phyloP scores from a whole-genome alignment of 2,888 invertebrate genomes.

The Thelaira solivaga region DNA sequence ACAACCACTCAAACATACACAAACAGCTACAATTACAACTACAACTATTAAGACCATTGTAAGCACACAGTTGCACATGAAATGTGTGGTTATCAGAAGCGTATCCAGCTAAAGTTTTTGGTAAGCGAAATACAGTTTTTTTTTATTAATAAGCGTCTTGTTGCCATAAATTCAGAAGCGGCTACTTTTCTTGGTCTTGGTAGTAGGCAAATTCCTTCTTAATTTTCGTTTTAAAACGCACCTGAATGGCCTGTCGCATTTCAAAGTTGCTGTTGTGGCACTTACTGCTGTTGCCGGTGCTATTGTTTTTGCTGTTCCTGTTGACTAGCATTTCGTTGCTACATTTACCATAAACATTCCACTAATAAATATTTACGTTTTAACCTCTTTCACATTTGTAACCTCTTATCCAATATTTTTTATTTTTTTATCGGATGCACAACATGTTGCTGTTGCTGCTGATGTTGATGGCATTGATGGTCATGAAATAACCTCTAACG shows the following conservation, averaged over 20 bases:
- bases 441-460: neutral
- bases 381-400: conserved; percentile 17
- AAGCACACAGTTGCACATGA: too few relatives aligned
- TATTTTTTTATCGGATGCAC: neutral
- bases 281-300: neutral
- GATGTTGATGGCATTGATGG: conserved; percentile 12
- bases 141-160: too few relatives aligned
- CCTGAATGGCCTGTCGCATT: too few relatives aligned
- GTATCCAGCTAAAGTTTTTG: too few relatives aligned
- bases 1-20: neutral
- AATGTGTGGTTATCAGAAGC: too few relatives aligned
- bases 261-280: neutral
- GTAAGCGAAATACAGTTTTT: too few relatives aligned
- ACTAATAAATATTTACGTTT: conserved; percentile 12
- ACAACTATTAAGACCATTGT: too few relatives aligned
- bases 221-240: too few relatives aligned
- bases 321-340: conserved; percentile 23
- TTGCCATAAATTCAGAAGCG: too few relatives aligned
- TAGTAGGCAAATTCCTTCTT: too few relatives aligned
- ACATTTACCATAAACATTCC: conserved; percentile 21
- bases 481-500: conserved; percentile 36
- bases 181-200: too few relatives aligned
- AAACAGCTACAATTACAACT: too few relatives aligned
- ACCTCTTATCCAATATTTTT: neutral
- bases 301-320: conserved; percentile 38